Base-by-base conservation (phyloP, 2,113 vertebrate species). In the Pitta sordida region DNA sequence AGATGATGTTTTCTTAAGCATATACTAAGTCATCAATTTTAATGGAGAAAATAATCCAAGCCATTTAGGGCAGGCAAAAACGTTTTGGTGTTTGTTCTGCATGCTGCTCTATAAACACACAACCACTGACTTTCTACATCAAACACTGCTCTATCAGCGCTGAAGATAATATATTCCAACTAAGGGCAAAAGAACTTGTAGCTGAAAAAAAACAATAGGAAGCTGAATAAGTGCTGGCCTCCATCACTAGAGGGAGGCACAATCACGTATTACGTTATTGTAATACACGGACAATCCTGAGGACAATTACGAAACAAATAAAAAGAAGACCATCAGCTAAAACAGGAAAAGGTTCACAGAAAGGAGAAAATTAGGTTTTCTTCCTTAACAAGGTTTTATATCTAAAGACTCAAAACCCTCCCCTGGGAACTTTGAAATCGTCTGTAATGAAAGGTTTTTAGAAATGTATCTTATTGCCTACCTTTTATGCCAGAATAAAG, bases 181-280 rank as follows among this genome's bases (percentile, higher is more conserved):
- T 77, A 63, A 52, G 46, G 39, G 34, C 59, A 82, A 65, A 78
- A 90, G 58, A 78, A 75, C 46, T 32, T 39, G 23, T 23, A 65
- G 75, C 20, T 83, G 13, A 21, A 62, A 89, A 71, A 34, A 44
- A 36, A 20, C 48, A 88, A 79, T 6, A 90, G 67, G 44, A 92
- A 84, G n/a, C 36, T 65, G 39, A 73, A 73, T 62, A 91, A 93
- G 64, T 81, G 85, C 81, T 87, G 75, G 59, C 39, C 68, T 90
- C 88, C 78, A 88, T 94, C 96, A 96, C 95, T 94, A 96, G 95
- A 96, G 95, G 93, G 94, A 95, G 96, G 94, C 75, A 69, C 14
- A 24, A 83, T 67, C 93, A 93, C 93, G 74, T 59, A 85, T 49
- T 81, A 95, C 82, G 74, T 65, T 74, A 56, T 49, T 89, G 39